A percentile compares a stretch with the other conserved stretches of the same genome.
Evolutionary conservation across 2,113 vertebrate species (phyloP).

Genomic region (Notothenia rossii): DNA sequence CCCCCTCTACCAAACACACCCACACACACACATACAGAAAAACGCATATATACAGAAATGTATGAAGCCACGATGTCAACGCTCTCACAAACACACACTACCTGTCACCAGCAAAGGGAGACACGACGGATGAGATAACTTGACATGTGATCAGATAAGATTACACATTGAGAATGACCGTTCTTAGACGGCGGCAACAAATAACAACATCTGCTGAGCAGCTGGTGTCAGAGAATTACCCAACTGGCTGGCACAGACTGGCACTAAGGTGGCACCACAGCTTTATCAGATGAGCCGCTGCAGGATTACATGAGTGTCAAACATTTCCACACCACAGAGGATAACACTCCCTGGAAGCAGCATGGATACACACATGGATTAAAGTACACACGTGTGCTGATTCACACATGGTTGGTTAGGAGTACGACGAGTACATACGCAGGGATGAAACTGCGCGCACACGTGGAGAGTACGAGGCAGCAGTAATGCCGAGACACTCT

Average conservation of each 20-base stretch:
- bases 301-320: slow-evolving; percentile 85
- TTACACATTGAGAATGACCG: slow-evolving; percentile 63
- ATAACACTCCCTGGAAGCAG: slow-evolving; percentile 54
- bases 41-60: background rate
- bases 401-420: slow-evolving; percentile 29
- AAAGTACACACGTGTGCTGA: slow-evolving; percentile 40
- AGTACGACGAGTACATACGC: slow-evolving; percentile 19
- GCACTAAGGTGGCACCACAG: slow-evolving; percentile 66
- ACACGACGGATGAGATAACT: slow-evolving; percentile 20
- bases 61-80: background rate
- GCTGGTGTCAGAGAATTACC: slow-evolving; percentile 80
- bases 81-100: slow-evolving; percentile 18
- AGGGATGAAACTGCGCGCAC: background rate
- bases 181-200: slow-evolving; percentile 67
- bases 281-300: slow-evolving; percentile 78
- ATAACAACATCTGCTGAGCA: slow-evolving; percentile 86
- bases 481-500: slow-evolving; percentile 20
- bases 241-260: slow-evolving; percentile 79
- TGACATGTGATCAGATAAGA: slow-evolving; percentile 42
- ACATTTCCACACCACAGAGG: slow-evolving; percentile 74
- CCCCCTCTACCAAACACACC: slow-evolving; percentile 43
- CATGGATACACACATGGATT: slow-evolving; percentile 52
- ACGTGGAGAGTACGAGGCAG: background rate
- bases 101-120: slow-evolving; percentile 10
- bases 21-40: slow-evolving; percentile 15